Base-by-base conservation (phyloP, 2,888 invertebrate genomes). In the Dioctria rufipes region DNA sequence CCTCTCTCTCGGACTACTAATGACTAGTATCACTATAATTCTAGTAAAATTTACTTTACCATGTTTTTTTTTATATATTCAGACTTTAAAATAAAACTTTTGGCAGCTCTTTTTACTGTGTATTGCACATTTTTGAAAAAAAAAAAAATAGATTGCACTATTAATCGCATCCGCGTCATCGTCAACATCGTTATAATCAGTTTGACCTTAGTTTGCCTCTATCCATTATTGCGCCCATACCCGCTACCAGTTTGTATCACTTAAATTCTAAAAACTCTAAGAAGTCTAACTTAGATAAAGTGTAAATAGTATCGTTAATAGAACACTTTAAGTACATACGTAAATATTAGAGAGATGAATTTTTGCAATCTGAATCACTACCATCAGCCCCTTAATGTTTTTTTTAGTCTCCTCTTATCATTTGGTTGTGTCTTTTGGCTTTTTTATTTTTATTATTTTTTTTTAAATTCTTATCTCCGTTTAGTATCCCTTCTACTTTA, bases 11-110 rank as follows among this genome's bases (percentile, higher is more conserved):
- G 25, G 49, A 77, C 49, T 63, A 63, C 46, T 77, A 77, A 25
- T 37, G 9, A 77, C 77, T 77, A 77, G 77, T 77, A 77, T 77
- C 77, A 77, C 77, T 77, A 77, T 25, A 25, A 25, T 77, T n/a
- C 77, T 77, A 77, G 42, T 25, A 39, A 25, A 25, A 25, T 49
- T 46, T 77, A 77, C 46, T 54, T 46, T 77, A 77, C 77, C 77
- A 77, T 63, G 25, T 25, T 25, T 25, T 25, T 25, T 25, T 25
- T 25, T 25, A 63, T 77, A 63, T 63, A 77, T 63, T 77, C 77
- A 77, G 77, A 77, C 77, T 77, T 77, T 46, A 77, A 77, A 77
- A 77, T 77, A 63, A 75, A 75, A 77, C 4, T 42, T 77, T 77
- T 77, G 77, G 77, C 77, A 77, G 77, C 77, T 77, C 77, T 63